Percentiles rank a stretch among this genome's conserved stretches.
Evolutionary conservation across 2,113 vertebrate genomes (phyloP).

Genomic region (Aythya baeri): DNA sequence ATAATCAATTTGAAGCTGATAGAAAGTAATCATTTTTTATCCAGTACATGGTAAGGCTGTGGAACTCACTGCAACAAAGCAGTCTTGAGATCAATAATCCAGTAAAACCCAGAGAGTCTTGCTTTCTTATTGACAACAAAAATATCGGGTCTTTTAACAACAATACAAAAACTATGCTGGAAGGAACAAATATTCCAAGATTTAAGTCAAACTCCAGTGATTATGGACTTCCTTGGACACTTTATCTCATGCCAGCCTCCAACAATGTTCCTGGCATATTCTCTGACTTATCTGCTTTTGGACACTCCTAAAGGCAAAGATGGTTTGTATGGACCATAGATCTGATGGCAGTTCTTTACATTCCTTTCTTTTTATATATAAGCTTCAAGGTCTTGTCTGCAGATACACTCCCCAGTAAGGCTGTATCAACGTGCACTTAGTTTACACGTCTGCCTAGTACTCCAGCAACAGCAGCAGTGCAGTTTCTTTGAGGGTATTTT

Average conservation of each 20-base stretch:
- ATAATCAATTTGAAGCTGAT: conserved; percentile 66
- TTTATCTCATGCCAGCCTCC: not conserved
- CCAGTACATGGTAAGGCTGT: conserved; percentile 32
- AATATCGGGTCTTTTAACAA: conserved; percentile 8
- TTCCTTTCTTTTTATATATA: not conserved
- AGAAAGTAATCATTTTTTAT: conserved; percentile 59
- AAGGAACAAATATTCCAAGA: not conserved
- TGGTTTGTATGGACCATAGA: not conserved
- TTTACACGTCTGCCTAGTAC: not conserved
- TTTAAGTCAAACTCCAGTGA: not conserved
- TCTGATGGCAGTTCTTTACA: not conserved
- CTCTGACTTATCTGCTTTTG: not conserved
- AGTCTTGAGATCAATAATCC: conserved; percentile 26
- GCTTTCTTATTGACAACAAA: conserved; percentile 8
- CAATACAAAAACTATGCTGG: not conserved
- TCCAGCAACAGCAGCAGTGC: not conserved
- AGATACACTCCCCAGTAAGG: not conserved
- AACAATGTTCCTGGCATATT: not conserved
- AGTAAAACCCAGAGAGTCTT: conserved; percentile 17
- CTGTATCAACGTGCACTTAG: not conserved
- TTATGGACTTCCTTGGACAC: not conserved
- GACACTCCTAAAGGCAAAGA: not conserved
- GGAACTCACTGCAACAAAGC: conserved; percentile 17
- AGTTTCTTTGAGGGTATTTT: not conserved
- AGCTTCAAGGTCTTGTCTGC: not conserved